These are phyloP conservation scores for Orius laevigatus DNA, from an alignment of 1,140 invertebrate species.

Conservation along the genomic window DNA sequence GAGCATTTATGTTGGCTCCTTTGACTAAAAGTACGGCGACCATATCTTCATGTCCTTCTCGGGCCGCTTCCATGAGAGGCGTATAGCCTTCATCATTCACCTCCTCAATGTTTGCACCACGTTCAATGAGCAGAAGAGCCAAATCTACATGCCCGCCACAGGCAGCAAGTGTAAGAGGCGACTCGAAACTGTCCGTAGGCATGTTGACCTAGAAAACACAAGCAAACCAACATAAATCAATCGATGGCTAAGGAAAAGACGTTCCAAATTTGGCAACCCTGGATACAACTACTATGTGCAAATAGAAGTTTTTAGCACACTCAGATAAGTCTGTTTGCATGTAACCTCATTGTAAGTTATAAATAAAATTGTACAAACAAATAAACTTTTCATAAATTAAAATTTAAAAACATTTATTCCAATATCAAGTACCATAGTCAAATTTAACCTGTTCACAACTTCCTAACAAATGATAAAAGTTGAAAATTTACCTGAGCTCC, in stretches of 20 bases:
- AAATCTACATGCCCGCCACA: slow-evolving; percentile 97
- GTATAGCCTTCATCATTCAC: slow-evolving; percentile 99
- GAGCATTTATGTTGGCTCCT: slow-evolving; percentile 93
- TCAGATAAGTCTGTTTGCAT: too few species aligned
- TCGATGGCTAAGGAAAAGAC: neutral
- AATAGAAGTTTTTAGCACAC: too few species aligned
- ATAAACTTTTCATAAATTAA: neutral
- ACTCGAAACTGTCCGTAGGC: slow-evolving; percentile 98
- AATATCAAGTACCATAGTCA: too few species aligned
- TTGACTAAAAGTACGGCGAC: slow-evolving; percentile 83
- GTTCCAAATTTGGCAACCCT: neutral
- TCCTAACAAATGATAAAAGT: too few species aligned
- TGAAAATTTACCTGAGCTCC: slow-evolving; percentile 63
- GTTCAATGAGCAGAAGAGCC: slow-evolving; percentile 83
- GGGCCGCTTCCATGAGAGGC: slow-evolving; percentile 94
- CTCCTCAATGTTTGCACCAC: slow-evolving; percentile 97
- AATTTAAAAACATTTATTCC: too few species aligned
- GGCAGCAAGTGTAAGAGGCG: slow-evolving; percentile 90
- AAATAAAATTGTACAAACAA: slow-evolving; percentile 5
- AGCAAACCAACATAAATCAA: neutral
- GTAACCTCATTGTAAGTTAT: neutral
- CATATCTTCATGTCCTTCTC: slow-evolving; percentile 98
- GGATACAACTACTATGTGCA: too few species aligned
- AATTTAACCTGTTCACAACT: slow-evolving; percentile 3
- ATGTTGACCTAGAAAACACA: slow-evolving; percentile 70